Evolutionary conservation across 2,113 vertebrate species (phyloP).

Genomic region (Myotis brandtii): DNA sequence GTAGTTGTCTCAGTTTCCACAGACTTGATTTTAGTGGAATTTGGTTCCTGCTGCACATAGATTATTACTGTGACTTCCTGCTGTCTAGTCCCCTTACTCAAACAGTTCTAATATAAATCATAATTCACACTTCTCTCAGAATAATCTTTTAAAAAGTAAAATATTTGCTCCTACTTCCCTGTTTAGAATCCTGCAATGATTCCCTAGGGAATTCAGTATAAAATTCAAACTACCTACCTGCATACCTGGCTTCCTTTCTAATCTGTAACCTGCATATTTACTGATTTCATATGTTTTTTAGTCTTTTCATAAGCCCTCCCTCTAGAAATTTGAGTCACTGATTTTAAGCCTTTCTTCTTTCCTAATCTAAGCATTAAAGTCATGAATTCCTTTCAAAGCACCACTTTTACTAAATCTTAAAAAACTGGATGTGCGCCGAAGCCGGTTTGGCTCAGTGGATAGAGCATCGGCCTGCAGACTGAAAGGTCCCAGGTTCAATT

Average conservation of each 20-base stretch:
- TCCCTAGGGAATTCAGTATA: background rate
- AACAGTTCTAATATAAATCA: background rate
- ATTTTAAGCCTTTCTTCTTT: background rate
- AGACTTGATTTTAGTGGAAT: background rate
- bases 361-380: background rate
- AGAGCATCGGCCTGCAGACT: too few species aligned
- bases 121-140: background rate
- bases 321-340: background rate
- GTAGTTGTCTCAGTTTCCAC: background rate
- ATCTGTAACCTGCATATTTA: background rate
- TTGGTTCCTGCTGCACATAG: background rate
- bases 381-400: background rate
- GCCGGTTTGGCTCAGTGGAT: too few species aligned
- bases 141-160: slow-evolving; percentile 49
- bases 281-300: background rate
- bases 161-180: background rate
- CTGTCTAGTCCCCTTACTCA: background rate
- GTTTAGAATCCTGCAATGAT: background rate
- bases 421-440: background rate
- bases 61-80: background rate
- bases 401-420: background rate
- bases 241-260: background rate
- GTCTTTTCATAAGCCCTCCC: background rate
- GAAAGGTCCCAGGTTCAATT: too few species aligned
- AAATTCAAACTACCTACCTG: background rate